Base-by-base conservation (phyloP, 2,797 vertebrate genomes). In the Dicrostonyx torquatus region DNA sequence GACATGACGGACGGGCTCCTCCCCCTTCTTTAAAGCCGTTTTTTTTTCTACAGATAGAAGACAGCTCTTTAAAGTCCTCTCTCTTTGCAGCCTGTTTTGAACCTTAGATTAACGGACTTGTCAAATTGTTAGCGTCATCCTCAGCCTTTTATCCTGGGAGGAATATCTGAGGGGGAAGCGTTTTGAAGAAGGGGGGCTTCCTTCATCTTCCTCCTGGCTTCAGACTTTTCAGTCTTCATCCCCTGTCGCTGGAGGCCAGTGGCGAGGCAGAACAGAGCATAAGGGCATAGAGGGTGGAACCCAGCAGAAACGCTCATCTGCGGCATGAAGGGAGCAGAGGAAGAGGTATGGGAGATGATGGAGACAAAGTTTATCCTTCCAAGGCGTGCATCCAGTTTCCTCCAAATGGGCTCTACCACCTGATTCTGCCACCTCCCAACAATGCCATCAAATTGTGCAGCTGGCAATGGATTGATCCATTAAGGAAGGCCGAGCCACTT, bases 31-130 rank as follows among this genome's bases (percentile, higher is more conserved):
- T 13, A 24, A 55, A 70, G 77, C 29, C 13, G 6, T 6, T 87
- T 55, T 48, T 48, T 48, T 95, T 73, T 90, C 22, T 72, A 68
- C 14, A 70, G 70, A 53, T 6, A 87, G 66, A 66, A 76, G 45
- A 48, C 22, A 90, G 15, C 76, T 96, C 40, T 96, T 58, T 43
- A 7, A 90, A 84, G 34, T 73, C n/a, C 18, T 15, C 0, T 79
- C 83, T 95, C 5, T 85, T 91, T 91, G 24, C 80, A 66, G 60
- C 37, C 55, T 62, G 34, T 45, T 93, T 92, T 89, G 37, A 18
- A 90, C 45, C 58, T 87, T 43, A 12, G 53, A 75, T 48, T 93
- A 20, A 22, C 26, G 78, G n/a, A 89, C 14, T 50, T 79, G 78
- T 89, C 9, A 70, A 58, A 10, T 79, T 75, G 53, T 22, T 68